Evolutionary conservation across 2,113 vertebrate species (phyloP).

Genomic region (Todiramphus saurophagus): DNA sequence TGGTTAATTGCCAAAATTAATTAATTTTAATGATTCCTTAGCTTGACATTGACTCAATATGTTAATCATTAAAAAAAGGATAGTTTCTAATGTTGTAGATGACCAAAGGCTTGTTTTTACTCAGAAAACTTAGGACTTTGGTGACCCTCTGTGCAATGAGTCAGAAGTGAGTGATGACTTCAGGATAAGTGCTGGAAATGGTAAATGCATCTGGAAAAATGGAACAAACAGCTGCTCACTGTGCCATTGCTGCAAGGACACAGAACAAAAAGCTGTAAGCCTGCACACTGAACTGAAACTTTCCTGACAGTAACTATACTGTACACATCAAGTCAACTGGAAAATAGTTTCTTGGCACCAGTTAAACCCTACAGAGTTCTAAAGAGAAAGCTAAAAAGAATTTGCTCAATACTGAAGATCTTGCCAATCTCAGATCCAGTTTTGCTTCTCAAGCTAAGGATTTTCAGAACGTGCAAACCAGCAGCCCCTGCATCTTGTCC

Average conservation of each 20-base stretch:
- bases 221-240: background rate
- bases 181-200: background rate
- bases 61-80: background rate
- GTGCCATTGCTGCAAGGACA: slow-evolving; percentile 10
- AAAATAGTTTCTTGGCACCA: slow-evolving; percentile 58
- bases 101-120: background rate
- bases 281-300: background rate
- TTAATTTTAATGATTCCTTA: background rate
- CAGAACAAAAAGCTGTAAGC: background rate
- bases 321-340: slow-evolving; percentile 11
- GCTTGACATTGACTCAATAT: background rate
- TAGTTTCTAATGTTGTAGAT: background rate
- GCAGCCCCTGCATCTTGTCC: background rate
- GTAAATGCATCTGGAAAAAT: background rate
- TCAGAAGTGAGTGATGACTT: background rate
- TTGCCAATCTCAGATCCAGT: background rate
- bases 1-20: background rate
- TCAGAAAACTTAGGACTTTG: background rate
- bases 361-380: background rate
- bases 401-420: background rate
- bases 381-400: slow-evolving; percentile 4
- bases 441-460: background rate
- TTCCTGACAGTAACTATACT: slow-evolving; percentile 22
- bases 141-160: background rate
- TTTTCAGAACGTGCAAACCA: background rate